Percentiles rank a stretch among this genome's conserved stretches.
These are phyloP conservation scores for Neolamprologus variostigma DNA, from an alignment of 2,113 vertebrate species.

Conservation along the genomic window DNA sequence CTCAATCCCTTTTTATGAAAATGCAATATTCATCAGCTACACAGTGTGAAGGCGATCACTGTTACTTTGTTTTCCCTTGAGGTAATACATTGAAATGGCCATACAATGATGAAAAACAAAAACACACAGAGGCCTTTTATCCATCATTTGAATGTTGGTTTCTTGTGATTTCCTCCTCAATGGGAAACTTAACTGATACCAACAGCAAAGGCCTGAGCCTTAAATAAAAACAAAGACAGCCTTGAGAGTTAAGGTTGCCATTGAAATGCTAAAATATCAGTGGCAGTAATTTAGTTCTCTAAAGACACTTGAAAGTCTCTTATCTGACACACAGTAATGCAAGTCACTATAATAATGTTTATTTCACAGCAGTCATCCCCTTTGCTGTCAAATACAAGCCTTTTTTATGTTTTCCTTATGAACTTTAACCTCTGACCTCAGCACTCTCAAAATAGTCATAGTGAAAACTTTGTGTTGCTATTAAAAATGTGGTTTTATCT, in stretches of 20 bases:
- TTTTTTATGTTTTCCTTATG: neutral
- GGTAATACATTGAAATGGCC: conserved; percentile 47
- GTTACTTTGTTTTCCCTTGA: conserved; percentile 33
- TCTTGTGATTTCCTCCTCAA: conserved; percentile 72
- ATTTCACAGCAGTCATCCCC: conserved; percentile 63
- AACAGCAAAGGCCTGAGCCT: conserved; percentile 55
- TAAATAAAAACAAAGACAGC: conserved; percentile 77
- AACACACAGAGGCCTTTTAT: conserved; percentile 53
- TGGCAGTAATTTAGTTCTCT: conserved; percentile 74
- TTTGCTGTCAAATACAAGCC: conserved; percentile 43
- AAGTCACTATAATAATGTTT: conserved; percentile 65
- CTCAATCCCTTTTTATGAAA: neutral
- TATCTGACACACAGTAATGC: conserved; percentile 73
- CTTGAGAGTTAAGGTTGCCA: conserved; percentile 73
- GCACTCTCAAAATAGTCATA: neutral
- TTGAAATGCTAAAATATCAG: conserved; percentile 76
- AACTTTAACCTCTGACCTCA: conserved; percentile 20
- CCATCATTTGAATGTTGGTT: conserved; percentile 66
- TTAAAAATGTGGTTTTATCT: neutral
- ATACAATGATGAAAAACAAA: conserved; percentile 40
- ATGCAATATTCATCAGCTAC: conserved; percentile 13
- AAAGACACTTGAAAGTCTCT: conserved; percentile 76
- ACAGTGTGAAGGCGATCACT: conserved; percentile 4
- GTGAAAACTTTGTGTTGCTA: neutral
- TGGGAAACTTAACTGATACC: conserved; percentile 66